Evolutionary conservation across 2,113 vertebrate species (phyloP).

Genomic region (Rhea pennata): DNA sequence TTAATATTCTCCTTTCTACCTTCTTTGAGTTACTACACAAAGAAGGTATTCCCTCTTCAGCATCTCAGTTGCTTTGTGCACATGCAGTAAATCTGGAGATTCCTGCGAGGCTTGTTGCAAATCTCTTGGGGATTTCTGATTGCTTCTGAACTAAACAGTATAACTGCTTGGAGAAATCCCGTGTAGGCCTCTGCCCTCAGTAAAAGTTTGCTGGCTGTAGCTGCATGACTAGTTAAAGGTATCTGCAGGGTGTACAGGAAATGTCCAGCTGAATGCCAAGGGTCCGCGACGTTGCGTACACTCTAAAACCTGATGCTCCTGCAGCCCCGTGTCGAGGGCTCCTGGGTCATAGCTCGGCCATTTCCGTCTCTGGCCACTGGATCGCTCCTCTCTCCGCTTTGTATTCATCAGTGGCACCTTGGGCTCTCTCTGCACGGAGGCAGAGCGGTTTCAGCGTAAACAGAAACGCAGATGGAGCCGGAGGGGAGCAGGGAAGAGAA

Average conservation of each 20-base stretch:
- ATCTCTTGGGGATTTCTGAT: not conserved
- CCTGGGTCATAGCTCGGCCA: rapidly evolving
- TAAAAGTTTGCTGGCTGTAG: not conserved
- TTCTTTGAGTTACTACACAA: not conserved
- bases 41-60: not conserved
- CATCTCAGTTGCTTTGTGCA: not conserved
- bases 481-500: not conserved
- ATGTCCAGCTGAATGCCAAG: not conserved
- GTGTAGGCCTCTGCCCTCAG: not conserved
- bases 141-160: not conserved
- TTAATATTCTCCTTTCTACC: not conserved
- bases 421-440: not conserved
- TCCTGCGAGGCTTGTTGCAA: not conserved
- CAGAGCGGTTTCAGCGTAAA: rapidly evolving
- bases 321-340: rapidly evolving
- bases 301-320: not conserved
- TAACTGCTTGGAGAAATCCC: not conserved
- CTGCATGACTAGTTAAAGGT: not conserved
- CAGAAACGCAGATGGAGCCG: not conserved
- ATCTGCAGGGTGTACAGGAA: not conserved
- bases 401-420: rapidly evolving
- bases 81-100: not conserved
- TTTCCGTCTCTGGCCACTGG: not conserved
- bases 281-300: not conserved
- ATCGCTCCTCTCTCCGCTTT: not conserved